Base-by-base conservation (phyloP, 2,797 vertebrate genomes). In the Hyperoplus immaculatus region DNA sequence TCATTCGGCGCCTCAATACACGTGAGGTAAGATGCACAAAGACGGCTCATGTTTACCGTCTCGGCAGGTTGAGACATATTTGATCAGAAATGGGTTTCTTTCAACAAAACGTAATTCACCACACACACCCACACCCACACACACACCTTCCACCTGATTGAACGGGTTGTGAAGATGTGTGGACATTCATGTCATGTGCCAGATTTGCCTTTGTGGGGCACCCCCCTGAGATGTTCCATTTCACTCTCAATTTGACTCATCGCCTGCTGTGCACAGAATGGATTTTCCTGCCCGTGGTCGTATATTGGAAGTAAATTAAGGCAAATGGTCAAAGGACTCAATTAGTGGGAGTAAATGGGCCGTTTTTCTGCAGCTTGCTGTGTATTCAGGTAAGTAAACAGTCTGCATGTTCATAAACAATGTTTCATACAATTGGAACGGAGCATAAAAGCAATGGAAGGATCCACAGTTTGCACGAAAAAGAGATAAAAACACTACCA, bases 261-360 rank as follows among this genome's bases (percentile, higher is more conserved):
- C 64, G 11, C 16, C 56, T 21, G 54, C 75, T 46, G 59, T 57
- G 50, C 59, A n/a, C 47, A 8, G 43, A 45, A 51, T 49, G 11
- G 15, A 36, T 67, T 75, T 64, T 13, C 29, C 39, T 55, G 69
- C 73, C 66, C 50, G 56, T 8, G 36, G 74, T 63, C 29, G 47
- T 21, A 16, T 46, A 41, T 36, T 54, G 21, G 59, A 76, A 53
- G 29, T 43, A 41, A 74, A 70, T 42, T 53, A 53, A 72, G 8
- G 53, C 6, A 58, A 60, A 60, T 10, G 58, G 57, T 71, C 38
- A 53, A 50, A 75, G 55, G 63, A 69, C 68, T 78, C 66, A 36
- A 66, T 70, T 61, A 73, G 45, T 12, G 15, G 8, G 18, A 57
- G 7, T 21, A 39, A 16, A 56, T 18, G 8, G 16, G 54, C 29